These are phyloP conservation scores for Axis porcinus DNA, from an alignment of 2,113 vertebrate genomes.

Conservation along the genomic window DNA sequence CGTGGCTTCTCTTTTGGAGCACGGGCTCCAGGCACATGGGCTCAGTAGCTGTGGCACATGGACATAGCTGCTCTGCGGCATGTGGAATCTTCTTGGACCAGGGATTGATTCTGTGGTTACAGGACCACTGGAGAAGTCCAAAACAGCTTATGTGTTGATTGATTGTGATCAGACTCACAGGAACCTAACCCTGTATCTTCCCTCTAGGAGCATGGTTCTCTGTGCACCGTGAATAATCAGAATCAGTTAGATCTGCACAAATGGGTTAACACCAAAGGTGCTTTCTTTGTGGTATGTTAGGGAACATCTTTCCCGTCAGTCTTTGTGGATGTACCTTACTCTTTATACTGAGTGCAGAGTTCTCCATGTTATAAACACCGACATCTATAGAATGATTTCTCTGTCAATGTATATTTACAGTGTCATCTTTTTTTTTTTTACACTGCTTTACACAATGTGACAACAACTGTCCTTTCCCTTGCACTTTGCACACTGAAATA, in stretches of 20 bases:
- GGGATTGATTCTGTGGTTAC: neutral
- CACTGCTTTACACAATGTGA: neutral
- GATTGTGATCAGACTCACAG: neutral
- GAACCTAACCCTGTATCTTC: neutral
- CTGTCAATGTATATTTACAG: neutral
- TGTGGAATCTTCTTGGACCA: neutral
- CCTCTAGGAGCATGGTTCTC: neutral
- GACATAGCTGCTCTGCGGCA: neutral
- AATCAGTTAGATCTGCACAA: neutral
- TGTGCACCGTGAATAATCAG: neutral
- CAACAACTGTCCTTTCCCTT: neutral
- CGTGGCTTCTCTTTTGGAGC: neutral
- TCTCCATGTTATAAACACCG: neutral
- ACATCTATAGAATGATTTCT: neutral
- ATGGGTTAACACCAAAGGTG: neutral
- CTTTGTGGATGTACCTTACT: neutral
- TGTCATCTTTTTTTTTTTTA: no score
- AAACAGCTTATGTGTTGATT: neutral
- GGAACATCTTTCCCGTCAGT: neutral
- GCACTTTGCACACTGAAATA: accelerated
- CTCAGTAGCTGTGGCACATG: neutral
- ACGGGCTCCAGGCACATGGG: no score
- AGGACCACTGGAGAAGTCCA: neutral
- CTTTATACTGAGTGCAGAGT: neutral
- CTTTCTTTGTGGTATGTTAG: neutral